Base-by-base conservation (phyloP, 2,113 vertebrate genomes). In the Bubalus kerabau region DNA sequence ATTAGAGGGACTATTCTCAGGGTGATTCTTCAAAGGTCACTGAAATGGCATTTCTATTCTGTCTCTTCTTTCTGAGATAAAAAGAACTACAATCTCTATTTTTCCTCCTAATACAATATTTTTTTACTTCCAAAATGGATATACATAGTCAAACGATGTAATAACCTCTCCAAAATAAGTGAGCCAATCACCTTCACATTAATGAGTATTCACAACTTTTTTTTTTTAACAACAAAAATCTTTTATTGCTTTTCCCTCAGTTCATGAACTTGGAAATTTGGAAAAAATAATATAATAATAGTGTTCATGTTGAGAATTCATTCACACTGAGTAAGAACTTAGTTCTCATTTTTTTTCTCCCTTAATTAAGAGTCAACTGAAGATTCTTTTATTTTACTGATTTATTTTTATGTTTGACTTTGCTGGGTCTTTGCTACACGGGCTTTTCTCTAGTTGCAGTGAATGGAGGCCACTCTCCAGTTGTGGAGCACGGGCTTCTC, bases 401-500 rank as follows among this genome's bases (percentile, higher is more conserved):
- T 24, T 74, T 40, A 14, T 24, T 74, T 74, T 74, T 43, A 24
- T 24, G 19, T 43, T 43, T 43, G 36, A 2, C 71, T 40, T 40
- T 43, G 36, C 71, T 74, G 10, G 11, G 21, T 74, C 71, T 74
- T 76, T 43, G 71, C 36, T 26, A 26, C 3, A 1, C 6, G 6
- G 71, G 71, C 36, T 43, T 76, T 14, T 43, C 71, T 43, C 71
- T 7, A 43, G 71, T 14, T 76, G 71, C 23, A 43, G 21, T 24
- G 67, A 23, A 12, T 71, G 67, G n/a, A 23, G 67, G n/a, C n/a
- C n/a, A 12, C 67, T 6, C n/a, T 36, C 67, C 67, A 71, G 10
- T 2, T 23, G 67, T 6, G 67, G n/a, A 23, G n/a, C 1, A 2
- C 0, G 1, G 67, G n/a, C 67, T 40, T 71, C n/a, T 40, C 0